phyloP scores from a whole-genome alignment of 1,140 invertebrate species.

The Cylas formicarius region DNA sequence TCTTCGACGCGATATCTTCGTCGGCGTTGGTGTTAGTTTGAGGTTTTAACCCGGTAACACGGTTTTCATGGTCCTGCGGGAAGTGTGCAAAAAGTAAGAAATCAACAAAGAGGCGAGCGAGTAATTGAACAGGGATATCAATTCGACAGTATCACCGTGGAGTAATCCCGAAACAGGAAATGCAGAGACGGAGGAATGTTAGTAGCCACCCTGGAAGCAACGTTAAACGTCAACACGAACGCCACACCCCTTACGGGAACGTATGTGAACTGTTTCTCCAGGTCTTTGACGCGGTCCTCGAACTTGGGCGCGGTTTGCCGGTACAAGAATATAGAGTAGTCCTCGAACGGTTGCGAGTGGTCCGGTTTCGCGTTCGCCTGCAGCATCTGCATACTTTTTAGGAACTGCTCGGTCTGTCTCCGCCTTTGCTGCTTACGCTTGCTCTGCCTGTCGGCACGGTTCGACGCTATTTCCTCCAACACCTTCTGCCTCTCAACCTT shows the following conservation, averaged over 20 bases:
- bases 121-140: neutral
- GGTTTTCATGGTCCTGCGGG: constrained; percentile 59
- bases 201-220: no score
- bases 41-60: constrained; percentile 48
- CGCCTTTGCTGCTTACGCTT: constrained; percentile 58
- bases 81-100: constrained; percentile 2
- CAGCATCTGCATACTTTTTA: constrained; percentile 71
- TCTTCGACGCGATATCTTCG: constrained; percentile 63
- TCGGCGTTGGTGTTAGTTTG: constrained; percentile 47
- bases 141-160: neutral
- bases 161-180: neutral
- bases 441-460: constrained; percentile 57
- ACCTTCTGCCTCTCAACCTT: constrained; percentile 61
- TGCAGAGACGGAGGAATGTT: neutral
- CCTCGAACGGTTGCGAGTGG: constrained; percentile 54
- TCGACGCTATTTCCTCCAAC: constrained; percentile 59
- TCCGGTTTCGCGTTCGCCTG: constrained; percentile 57
- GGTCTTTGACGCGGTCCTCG: constrained; percentile 67
- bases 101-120: neutral
- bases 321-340: constrained; percentile 68
- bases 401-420: constrained; percentile 63
- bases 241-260: constrained; percentile 57
- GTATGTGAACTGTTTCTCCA: constrained; percentile 64
- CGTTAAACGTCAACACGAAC: constrained; percentile 13
- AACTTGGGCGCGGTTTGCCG: constrained; percentile 66